phyloP scores from a whole-genome alignment of 2,113 vertebrate species.

The Euleptes europaea region DNA sequence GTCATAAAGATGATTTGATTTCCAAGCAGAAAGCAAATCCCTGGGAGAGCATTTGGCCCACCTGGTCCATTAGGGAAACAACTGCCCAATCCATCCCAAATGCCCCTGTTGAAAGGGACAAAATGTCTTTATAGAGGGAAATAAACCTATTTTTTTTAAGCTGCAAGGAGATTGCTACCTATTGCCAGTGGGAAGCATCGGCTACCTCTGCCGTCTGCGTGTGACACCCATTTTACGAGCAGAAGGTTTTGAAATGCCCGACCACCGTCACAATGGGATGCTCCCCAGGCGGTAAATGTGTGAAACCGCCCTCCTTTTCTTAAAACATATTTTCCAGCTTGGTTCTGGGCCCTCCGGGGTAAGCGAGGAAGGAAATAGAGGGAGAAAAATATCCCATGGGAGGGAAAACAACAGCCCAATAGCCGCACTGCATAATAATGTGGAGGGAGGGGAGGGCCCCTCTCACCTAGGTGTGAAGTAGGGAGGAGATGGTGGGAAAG shows the following conservation, averaged over 20 bases:
- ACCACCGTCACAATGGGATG: slow-evolving; percentile 3
- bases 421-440: neutral
- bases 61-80: neutral
- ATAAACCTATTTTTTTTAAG: neutral
- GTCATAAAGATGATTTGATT: too few relatives aligned
- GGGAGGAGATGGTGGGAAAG: neutral
- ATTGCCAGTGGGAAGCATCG: neutral
- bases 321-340: neutral
- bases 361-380: neutral
- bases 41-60: neutral
- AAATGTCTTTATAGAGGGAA: neutral
- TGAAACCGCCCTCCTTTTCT: neutral
- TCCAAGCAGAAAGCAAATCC: neutral
- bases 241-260: neutral
- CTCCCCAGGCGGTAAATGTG: neutral
- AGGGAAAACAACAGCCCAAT: neutral
- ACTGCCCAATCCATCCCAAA: neutral
- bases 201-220: neutral
- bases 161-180: neutral
- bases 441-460: neutral
- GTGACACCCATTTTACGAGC: neutral
- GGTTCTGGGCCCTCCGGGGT: neutral
- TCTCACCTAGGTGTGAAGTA: slow-evolving; percentile 24
- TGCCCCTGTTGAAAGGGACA: neutral
- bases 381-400: neutral